These are phyloP conservation scores for Numenius arquata DNA, from an alignment of 2,113 vertebrate genomes.

Conservation along the genomic window DNA sequence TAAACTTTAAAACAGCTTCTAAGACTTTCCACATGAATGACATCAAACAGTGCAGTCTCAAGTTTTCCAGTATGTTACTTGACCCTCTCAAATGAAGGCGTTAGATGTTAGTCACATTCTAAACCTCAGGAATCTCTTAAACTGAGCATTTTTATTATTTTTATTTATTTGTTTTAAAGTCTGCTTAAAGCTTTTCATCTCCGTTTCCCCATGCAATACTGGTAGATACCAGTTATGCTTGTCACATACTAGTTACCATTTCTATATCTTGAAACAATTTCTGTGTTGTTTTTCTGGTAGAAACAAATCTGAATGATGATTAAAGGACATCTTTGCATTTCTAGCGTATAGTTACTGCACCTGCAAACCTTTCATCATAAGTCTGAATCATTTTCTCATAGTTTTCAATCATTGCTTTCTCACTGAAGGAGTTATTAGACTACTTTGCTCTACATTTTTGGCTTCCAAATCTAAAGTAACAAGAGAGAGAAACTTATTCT, in stretches of 20 bases:
- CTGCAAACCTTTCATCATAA: not conserved
- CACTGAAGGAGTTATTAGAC: not conserved
- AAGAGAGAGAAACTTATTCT: not conserved
- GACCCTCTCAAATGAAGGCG: not conserved
- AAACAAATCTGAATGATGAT: not conserved
- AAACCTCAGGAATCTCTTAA: slow-evolving; percentile 20
- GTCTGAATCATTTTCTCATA: not conserved
- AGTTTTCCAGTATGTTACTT: slow-evolving; percentile 46
- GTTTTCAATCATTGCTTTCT: not conserved
- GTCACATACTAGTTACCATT: not conserved
- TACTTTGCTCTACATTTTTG: not conserved
- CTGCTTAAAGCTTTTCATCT: not conserved
- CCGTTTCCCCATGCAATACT: not conserved
- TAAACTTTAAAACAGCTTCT: slow-evolving; percentile 39
- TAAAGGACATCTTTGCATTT: not conserved
- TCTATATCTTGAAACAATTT: not conserved
- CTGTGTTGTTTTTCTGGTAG: not conserved
- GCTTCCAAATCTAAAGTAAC: not conserved
- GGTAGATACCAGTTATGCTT: not conserved
- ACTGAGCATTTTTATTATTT: not conserved
- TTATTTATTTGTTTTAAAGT: not conserved
- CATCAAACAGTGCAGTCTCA: slow-evolving; percentile 28
- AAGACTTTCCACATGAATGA: slow-evolving; percentile 56
- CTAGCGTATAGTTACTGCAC: not conserved
- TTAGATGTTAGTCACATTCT: not conserved